Base-by-base conservation (phyloP, 92 coral and sea anemone genomes). In the Zoanthus sociatus region DNA sequence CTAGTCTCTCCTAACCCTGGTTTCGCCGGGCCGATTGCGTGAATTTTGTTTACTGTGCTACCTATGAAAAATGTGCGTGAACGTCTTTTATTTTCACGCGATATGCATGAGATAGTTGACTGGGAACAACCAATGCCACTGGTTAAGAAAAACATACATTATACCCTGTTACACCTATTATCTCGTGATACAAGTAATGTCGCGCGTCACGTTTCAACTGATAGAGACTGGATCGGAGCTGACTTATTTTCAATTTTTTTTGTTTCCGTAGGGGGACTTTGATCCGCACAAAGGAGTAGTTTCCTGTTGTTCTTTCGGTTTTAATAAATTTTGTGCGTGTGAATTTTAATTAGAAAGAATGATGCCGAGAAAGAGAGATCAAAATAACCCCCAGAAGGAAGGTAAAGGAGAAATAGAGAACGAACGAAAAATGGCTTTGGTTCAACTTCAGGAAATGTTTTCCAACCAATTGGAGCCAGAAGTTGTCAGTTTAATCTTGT, bases 401-500 rank as follows among this genome's bases (percentile, higher is more conserved):
- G 86, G 67, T 37, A 76, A 48, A 26, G 66, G 71, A 5, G 70
- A 69, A 1, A 92, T 88, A 32, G 71, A 78, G 64, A 88, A 89
- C 31, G 90, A 76, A 82, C 94, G 92, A 54, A 77, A 89, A 48
- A 84, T 88, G 33, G 87, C 93, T 4, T 92, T 90, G 3, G 86
- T 67, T 7, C 79, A 88, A 50, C 75, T 97, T 69, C 97, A 95
- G 85, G 98, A 91, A 76, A 94, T 94, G 95, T 97, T 97, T 86
- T 82, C 86, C 37, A 94, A 89, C 55, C 90, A 90, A 56, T 78
- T 97, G 31, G 99, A 97, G 20, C 92, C 94, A 33, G 98, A 90
- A 89, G 99, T 97, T 55, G 96, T 97, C 78, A 87, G 91, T 48
- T 91, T 97, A 82, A 91, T 97, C 78, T 88, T 97, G 45, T 70